Evolutionary conservation across 2,888 invertebrate species (phyloP).

Genomic region (Cetonia aurata): DNA sequence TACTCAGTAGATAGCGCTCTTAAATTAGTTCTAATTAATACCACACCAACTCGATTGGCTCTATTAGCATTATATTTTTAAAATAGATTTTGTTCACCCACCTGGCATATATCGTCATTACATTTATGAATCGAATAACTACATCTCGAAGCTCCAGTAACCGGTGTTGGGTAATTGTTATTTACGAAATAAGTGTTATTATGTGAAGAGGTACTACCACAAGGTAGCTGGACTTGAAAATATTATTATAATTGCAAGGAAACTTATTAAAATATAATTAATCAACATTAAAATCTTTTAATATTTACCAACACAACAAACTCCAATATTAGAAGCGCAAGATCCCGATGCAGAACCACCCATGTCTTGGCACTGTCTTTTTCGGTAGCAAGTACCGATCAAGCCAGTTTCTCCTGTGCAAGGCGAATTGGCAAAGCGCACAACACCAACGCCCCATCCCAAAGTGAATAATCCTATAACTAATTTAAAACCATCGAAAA

Average conservation of each 20-base stretch:
- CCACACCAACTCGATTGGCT: too few relatives aligned
- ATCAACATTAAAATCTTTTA: background rate
- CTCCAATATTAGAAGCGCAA: slow-evolving; percentile 80
- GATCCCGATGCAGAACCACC: slow-evolving; percentile 79
- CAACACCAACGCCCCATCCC: slow-evolving; percentile 67
- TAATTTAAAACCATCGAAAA: background rate
- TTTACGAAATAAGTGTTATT: slow-evolving; percentile 89
- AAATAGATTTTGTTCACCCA: slow-evolving; percentile 54
- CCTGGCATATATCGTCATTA: slow-evolving; percentile 77
- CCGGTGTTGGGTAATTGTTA: slow-evolving; percentile 79
- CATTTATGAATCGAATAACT: slow-evolving; percentile 78
- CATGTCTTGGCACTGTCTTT: slow-evolving; percentile 77
- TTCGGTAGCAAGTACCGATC: slow-evolving; percentile 81
- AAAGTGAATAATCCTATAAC: slow-evolving; percentile 16
- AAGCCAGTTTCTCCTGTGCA: slow-evolving; percentile 77
- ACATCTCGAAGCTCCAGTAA: slow-evolving; percentile 77
- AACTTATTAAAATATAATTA: slow-evolving; percentile 9
- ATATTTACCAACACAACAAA: slow-evolving; percentile 84
- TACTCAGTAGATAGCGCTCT: too few relatives aligned
- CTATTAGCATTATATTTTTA: too few relatives aligned
- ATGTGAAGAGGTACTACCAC: slow-evolving; percentile 74
- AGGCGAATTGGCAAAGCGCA: slow-evolving; percentile 78
- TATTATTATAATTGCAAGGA: background rate
- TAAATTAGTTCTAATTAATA: too few relatives aligned
- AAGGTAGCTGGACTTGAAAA: slow-evolving; percentile 75